phyloP scores from a whole-genome alignment of 2,113 vertebrate species.

The Otis tarda region DNA sequence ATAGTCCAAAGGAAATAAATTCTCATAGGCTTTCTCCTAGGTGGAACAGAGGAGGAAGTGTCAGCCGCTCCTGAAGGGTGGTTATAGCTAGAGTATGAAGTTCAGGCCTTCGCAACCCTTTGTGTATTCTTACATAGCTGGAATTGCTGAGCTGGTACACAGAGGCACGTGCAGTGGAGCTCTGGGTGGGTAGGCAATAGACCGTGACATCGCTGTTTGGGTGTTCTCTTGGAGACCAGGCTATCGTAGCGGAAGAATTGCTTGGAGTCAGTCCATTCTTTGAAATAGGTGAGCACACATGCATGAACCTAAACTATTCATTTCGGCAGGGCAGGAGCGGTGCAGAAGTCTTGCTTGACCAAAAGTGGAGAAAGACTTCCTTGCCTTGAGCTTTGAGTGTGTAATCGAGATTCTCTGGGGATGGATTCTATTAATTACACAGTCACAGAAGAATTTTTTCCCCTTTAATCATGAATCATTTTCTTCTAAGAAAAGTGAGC shows the following conservation, averaged over 20 bases:
- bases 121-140: background rate
- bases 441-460: background rate
- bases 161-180: background rate
- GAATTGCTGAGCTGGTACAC: background rate
- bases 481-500: background rate
- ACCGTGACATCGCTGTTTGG: rapidly evolving
- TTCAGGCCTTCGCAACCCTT: background rate
- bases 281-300: rapidly evolving
- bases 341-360: background rate
- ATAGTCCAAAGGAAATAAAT: background rate
- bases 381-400: background rate
- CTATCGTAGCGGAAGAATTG: background rate
- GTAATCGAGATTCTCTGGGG: background rate
- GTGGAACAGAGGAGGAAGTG: background rate
- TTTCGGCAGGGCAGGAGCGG: background rate
- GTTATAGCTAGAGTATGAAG: background rate
- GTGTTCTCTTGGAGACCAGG: background rate
- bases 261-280: background rate
- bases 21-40: background rate
- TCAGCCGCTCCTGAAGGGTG: background rate
- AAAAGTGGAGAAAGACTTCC: background rate
- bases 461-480: background rate
- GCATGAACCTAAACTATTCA: background rate
- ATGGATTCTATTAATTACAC: background rate
- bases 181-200: background rate